Percentiles rank a stretch among this genome's conserved stretches.
These are phyloP conservation scores for Festucalex cinctus DNA, from an alignment of 2,113 vertebrate species.

Conservation along the genomic window DNA sequence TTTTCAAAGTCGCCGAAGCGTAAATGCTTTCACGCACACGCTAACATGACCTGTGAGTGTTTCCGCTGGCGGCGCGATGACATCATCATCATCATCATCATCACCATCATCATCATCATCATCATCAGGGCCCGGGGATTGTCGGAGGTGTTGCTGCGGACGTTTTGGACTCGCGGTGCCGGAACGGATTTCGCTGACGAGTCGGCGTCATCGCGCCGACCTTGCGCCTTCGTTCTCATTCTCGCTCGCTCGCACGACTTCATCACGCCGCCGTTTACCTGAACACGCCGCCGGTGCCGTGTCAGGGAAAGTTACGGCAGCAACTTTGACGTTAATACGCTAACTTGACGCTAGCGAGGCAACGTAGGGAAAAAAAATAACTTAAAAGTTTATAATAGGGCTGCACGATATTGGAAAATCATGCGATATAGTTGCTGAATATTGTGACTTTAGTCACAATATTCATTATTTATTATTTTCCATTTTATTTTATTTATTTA, in stretches of 20 bases:
- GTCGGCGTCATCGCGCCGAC: constrained; percentile 41
- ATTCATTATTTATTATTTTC: too few species aligned
- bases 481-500: too few species aligned
- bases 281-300: neutral
- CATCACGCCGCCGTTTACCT: constrained; percentile 7
- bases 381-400: too few species aligned
- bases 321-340: neutral
- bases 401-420: too few species aligned
- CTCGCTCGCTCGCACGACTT: neutral
- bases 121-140: constrained; percentile 23
- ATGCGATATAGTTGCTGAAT: too few species aligned
- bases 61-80: constrained; percentile 32
- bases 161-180: constrained; percentile 16
- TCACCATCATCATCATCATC: too few species aligned
- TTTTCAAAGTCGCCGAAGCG: neutral
- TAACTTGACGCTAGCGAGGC: neutral
- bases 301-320: neutral
- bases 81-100: too few species aligned
- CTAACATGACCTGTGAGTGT: constrained; percentile 31
- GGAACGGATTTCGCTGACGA: constrained; percentile 52
- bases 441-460: too few species aligned
- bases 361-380: too few species aligned
- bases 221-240: constrained; percentile 42
- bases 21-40: neutral
- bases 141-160: constrained; percentile 25